These are phyloP conservation scores for Malurus splendens DNA, from an alignment of 2,797 vertebrate species.

Conservation along the genomic window DNA sequence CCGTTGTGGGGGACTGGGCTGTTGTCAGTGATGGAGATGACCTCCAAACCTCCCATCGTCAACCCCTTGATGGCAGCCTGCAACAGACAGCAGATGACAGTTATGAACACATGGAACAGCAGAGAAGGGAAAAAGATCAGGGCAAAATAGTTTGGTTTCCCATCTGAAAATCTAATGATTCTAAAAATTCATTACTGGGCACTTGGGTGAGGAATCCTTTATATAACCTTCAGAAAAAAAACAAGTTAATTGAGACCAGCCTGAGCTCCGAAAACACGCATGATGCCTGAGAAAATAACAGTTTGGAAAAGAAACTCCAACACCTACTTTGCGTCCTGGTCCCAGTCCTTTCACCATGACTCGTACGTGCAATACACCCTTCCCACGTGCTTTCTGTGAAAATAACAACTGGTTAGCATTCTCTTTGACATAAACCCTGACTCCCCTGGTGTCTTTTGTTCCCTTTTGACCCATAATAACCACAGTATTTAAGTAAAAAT, in stretches of 20 bases:
- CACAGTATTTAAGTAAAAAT: not conserved
- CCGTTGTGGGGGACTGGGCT: slow-evolving; percentile 95
- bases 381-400: slow-evolving; percentile 82
- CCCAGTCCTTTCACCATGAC: slow-evolving; percentile 91
- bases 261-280: not conserved
- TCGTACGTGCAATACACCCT: slow-evolving; percentile 83
- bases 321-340: slow-evolving; percentile 87
- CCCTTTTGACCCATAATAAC: not conserved
- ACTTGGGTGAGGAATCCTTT: not conserved
- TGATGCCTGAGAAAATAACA: not conserved
- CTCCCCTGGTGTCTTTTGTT: not conserved
- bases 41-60: slow-evolving; percentile 88
- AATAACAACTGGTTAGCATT: not conserved
- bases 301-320: not conserved
- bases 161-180: not conserved
- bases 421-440: not conserved
- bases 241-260: not conserved
- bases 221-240: not conserved
- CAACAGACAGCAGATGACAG: not conserved
- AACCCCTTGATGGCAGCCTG: slow-evolving; percentile 92
- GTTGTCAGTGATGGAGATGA: slow-evolving; percentile 95
- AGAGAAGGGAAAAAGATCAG: not conserved
- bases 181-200: not conserved
- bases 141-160: not conserved
- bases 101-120: not conserved